These are phyloP conservation scores for Nannobrachium achirus DNA, from an alignment of 2,113 vertebrate species.

Conservation along the genomic window DNA sequence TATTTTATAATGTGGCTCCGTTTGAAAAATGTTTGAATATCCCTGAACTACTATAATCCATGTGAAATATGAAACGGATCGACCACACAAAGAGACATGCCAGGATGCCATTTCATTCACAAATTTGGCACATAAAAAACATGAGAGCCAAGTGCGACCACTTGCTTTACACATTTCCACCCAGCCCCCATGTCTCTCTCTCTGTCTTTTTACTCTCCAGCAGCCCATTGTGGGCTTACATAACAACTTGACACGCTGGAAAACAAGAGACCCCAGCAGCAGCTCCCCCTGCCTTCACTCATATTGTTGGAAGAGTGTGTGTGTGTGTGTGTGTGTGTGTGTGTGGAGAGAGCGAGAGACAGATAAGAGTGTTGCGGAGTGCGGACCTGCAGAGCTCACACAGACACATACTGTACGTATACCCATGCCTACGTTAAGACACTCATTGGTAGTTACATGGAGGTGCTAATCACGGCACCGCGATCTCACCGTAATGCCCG, in stretches of 20 bases:
- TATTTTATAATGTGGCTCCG: too few relatives aligned
- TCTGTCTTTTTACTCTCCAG: neutral
- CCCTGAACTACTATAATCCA: too few relatives aligned
- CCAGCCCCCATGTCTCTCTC: neutral
- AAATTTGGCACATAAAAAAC: too few relatives aligned
- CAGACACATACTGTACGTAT: slow-evolving; percentile 1
- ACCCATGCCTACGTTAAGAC: neutral
- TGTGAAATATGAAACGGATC: too few relatives aligned
- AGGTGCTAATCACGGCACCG: neutral
- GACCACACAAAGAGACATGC: too few relatives aligned
- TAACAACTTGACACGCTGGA: slow-evolving; percentile 40
- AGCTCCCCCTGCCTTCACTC: neutral
- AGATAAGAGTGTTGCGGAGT: slow-evolving; percentile 21
- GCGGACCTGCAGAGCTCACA: slow-evolving; percentile 22
- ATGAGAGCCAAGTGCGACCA: neutral
- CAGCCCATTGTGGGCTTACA: slow-evolving; percentile 27
- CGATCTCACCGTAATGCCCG: neutral
- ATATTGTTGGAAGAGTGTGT: neutral
- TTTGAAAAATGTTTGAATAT: too few relatives aligned
- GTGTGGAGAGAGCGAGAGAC: neutral
- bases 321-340: slow-evolving; percentile 21
- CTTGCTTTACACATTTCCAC: neutral
- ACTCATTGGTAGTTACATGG: neutral
- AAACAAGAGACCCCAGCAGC: slow-evolving; percentile 22
- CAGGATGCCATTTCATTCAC: too few relatives aligned